Evolutionary conservation across 2,113 vertebrate genomes (phyloP), one percentile per base, ranked within the genome.

Genomic region (Scomber japonicus): DNA sequence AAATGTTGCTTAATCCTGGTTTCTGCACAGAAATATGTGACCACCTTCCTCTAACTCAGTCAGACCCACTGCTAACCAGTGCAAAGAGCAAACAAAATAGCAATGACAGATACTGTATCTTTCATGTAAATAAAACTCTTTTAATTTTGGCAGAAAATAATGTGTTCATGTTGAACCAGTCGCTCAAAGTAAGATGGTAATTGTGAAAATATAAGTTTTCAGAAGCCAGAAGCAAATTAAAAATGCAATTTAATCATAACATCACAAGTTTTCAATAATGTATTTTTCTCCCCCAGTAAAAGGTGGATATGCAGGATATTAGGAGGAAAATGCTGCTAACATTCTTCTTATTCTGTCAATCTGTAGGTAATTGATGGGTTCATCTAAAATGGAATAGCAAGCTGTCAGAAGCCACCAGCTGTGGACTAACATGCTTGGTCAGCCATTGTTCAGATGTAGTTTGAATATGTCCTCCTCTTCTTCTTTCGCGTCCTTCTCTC

Each of bases 371-470:
- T 70, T 71, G 81, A 86, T 74, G 68, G 63, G 64, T 76, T 84
- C 31, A 71, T 87, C 31, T 76, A 48, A 81, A 49, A 49, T 51
- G 66, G 57, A 87, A 75, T 27, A 57, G 54, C 57, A 50, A 67
- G 70, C 64, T 78, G 64, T 75, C 49, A 46, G 65, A 68, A 81
- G 49, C 65, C 61, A 82, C 56, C 80, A 87, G 78, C 80, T 87
- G 82, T 76, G 69, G 78, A 83, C 71, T 40, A 24, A 68, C 70
- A 69, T 77, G 81, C 81, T 63, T 80, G 72, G 69, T 59, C 80
- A 75, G 56, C 48, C 56, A 24, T 40, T 59, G 57, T 81, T 81
- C 66, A 69, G 78, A 63, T 71, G 56, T 57, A 50, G 51, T 53
- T 59, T 17, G 7, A 78, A 75, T 57, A 57, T 14, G n/a, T 71